A percentile compares a stretch with the other conserved stretches of the same genome.
Conservation (phyloP, 2,888 invertebrate species). For the Hetaerina titia region DNA sequence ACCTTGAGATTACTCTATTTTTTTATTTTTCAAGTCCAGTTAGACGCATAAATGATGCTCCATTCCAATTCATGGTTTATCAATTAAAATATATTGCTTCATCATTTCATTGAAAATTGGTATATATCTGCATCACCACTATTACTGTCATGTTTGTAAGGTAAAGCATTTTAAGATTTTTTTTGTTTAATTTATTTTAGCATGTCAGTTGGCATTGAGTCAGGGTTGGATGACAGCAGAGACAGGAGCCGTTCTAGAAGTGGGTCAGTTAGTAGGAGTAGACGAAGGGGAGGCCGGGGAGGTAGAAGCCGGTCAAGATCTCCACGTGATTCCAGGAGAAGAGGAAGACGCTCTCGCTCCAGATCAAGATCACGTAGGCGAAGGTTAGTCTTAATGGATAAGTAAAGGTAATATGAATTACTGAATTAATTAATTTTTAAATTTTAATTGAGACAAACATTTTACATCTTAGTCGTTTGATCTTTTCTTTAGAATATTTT, state of each 20-base stretch:
- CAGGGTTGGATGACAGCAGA: constrained; percentile 68
- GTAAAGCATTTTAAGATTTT: too few relatives aligned
- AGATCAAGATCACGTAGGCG: constrained; percentile 76
- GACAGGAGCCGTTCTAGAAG: constrained; percentile 73
- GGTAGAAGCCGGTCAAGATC: constrained; percentile 74
- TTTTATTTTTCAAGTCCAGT: too few relatives aligned
- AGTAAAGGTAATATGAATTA: constrained; percentile 17
- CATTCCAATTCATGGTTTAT: not conserved
- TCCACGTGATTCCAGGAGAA: constrained; percentile 73
- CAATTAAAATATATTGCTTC: not conserved
- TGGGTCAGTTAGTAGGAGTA: constrained; percentile 73
- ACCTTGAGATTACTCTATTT: too few relatives aligned
- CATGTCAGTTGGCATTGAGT: constrained; percentile 56
- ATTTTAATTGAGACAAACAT: not conserved
- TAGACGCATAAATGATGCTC: too few relatives aligned
- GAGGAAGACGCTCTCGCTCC: constrained; percentile 76
- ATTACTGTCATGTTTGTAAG: too few relatives aligned
- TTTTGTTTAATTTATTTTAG: not conserved
- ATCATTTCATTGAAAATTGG: not conserved
- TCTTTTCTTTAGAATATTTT: too few relatives aligned
- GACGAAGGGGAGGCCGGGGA: constrained; percentile 71
- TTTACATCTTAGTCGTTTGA: too few relatives aligned
- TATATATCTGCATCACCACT: too few relatives aligned
- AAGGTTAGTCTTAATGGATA: constrained; percentile 64
- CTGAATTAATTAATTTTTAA: constrained; percentile 23